Evolutionary conservation across 2,797 vertebrate species (phyloP), one percentile per base, ranked within the genome.

Genomic region (Arremon brunneinucha): DNA sequence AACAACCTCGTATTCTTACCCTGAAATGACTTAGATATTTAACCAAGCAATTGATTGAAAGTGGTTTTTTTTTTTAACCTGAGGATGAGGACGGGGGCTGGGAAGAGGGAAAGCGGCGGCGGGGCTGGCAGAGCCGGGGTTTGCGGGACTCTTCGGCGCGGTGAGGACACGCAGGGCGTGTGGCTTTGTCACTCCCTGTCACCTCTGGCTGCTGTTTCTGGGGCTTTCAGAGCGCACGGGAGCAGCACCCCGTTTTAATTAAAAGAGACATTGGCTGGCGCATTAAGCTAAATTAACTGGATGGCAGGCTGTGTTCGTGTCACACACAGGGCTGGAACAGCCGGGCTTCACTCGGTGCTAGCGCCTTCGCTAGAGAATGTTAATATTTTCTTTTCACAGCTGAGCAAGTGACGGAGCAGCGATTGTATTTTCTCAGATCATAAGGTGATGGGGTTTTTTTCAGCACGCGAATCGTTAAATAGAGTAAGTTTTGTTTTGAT

Each of bases 301-400:
- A 15, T 1, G 52, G 11, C 28, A 4, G 24, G 23, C 47, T 24
- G 53, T 1, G 52, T 9, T 65, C 27, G 2, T 1, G 55, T 27
- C 18, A 6, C 47, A 7, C 18, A 2, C 46, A 14, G 34, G 4
- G 37, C 28, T 49, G 83, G 18, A 19, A 7, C 2, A 35, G 34
- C 39, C 4, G 3, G 3, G 24, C 16, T 37, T 7, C 50, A 0
- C 19, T n/a, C 52, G 1, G 19, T 11, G 4, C 68, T 22, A 1
- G 39, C 11, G 44, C 44, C 1, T 6, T 69, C 5, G 9, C 22
- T 1, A 11, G 12, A 11, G 9, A 39, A 47, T 2, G 39, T 11
- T 7, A 12, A 6, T 74, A 26, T 80, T 79, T 94, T 62, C 50
- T 83, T 84, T 79, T 43, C 75, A 2, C 63, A 11, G 44, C 9